Evolutionary conservation across 2,888 invertebrate genomes (phyloP), one percentile per base, ranked within the genome.

Genomic region (Mesoligia furuncula): DNA sequence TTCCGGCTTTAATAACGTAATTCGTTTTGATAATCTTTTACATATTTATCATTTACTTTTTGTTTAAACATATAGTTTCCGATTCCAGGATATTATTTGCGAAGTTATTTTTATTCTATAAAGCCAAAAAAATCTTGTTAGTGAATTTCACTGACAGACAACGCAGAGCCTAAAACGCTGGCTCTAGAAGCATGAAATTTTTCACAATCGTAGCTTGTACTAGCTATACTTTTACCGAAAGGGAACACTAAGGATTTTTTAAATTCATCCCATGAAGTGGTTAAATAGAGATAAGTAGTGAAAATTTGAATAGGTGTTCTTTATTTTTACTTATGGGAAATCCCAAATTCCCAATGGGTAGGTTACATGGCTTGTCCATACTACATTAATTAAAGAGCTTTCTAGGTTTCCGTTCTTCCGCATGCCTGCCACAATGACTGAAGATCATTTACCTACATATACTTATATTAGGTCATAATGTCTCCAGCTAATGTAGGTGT

Each of bases 401-500:
- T 51, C 27, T 36, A 15, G 11, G 0, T 15, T 31, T 39, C 20
- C n/a, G 4, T 69, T 59, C 15, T 31, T 31, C 39, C 13, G 24
- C 8, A n/a, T 31, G 6, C 45, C 15, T 31, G 11, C 15, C 54
- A 64, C 36, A 24, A 61, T 15, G 17, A 31, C 36, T 62, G 24
- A 15, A 61, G 42, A 64, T 39, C 31, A 42, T 66, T 39, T 48
- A 75, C 39, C n/a, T 24, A 68, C 5, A 7, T 17, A 15, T 17
- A 17, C 11, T 54, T 8, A 45, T 45, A 48, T 20, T 51, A 73
- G 39, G 51, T 71, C 31, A 15, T 77, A 77, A 80, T 62, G 68
- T 81, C 71, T 72, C 75, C 65, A 61, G 42, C 45, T 69, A 62
- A 68, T 73, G 45, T 67, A 68, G 57, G 73, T 7, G 67, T 31